A percentile compares a stretch with the other conserved stretches of the same genome.
phyloP scores from a whole-genome alignment of 1,140 invertebrate species.

The Popillia japonica region DNA sequence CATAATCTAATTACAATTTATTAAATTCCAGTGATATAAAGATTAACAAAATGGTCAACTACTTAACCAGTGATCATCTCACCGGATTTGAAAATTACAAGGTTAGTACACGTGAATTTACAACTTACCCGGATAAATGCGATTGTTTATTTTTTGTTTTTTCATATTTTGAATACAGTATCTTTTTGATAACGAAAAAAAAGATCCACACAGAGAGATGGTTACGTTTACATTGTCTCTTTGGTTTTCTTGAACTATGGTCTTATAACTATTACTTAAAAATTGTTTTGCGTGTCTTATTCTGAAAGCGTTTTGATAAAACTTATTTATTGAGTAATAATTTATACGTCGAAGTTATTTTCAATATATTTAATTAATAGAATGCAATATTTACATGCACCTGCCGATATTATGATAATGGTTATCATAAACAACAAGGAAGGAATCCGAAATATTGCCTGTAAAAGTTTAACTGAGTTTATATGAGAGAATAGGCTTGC shows the following conservation, averaged over 20 bases:
- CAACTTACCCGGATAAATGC: not conserved
- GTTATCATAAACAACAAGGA: no score
- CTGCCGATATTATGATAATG: no score
- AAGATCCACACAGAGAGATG: not conserved
- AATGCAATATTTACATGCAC: no score
- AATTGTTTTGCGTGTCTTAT: not conserved
- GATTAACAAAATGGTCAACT: constrained; percentile 66
- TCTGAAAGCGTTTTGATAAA: not conserved
- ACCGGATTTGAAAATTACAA: constrained; percentile 93
- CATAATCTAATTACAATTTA: constrained; percentile 3
- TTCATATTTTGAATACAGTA: not conserved
- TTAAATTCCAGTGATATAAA: constrained; percentile 6
- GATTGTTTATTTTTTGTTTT: not conserved
- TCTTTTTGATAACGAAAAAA: not conserved
- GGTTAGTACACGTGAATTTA: constrained; percentile 64
- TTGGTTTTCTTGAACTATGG: constrained; percentile 14
- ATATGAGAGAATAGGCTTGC: no score
- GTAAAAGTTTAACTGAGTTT: no score
- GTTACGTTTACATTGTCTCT: not conserved
- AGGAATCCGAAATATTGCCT: no score
- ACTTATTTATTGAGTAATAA: not conserved
- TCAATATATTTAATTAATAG: no score
- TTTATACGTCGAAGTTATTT: not conserved
- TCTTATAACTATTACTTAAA: not conserved
- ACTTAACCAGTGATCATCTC: constrained; percentile 81